Base-by-base conservation (phyloP, 64 coral and sea anemone genomes). In the Stichodactyla mertensii region DNA sequence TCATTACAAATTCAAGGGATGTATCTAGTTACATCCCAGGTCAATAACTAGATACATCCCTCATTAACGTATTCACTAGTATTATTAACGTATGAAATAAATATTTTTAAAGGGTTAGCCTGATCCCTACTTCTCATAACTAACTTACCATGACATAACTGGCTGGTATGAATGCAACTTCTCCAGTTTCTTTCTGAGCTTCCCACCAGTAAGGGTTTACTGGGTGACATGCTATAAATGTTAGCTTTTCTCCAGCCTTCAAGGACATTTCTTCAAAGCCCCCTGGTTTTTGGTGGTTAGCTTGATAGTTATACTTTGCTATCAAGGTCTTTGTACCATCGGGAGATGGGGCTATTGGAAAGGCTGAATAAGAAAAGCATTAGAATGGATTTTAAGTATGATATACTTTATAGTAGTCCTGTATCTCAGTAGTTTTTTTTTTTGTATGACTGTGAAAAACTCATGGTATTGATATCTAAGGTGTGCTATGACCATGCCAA, bases 211-310 rank as follows among this genome's bases (percentile, higher is more conserved):
- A 90, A 18, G 93, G 89, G 64, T 95, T 92, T 15, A 14, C 20
- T 11, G 93, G 86, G 51, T 99, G 97, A 26, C 85, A 57, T 62
- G 91, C 85, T 51, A 92, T 10, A 67, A 95, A 99, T 12, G 88
- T 87, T 31, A 99, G 61, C 58, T 71, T 92, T 64, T 99, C 90
- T 88, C 85, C 93, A 67, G 92, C 90, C 79, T 71, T 91, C 57
- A 99, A 52, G 5, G 97, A 82, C 55, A 99, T 66, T 74, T 99
- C 97, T 60, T 92, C 90, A 88, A 99, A 99, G 55, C 97, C 97
- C 24, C 97, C 97, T 55, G 97, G 97, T 78, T 61, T 87, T 52
- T 86, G 36, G 16, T 77, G 86, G 70, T 99, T 99, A 8, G 69
- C 81, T 71, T 87, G 85, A 74, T 99, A 99, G 67, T 88, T 99